These are phyloP conservation scores for Dione vanillae DNA, from an alignment of 2,888 invertebrate genomes.

Conservation along the genomic window DNA sequence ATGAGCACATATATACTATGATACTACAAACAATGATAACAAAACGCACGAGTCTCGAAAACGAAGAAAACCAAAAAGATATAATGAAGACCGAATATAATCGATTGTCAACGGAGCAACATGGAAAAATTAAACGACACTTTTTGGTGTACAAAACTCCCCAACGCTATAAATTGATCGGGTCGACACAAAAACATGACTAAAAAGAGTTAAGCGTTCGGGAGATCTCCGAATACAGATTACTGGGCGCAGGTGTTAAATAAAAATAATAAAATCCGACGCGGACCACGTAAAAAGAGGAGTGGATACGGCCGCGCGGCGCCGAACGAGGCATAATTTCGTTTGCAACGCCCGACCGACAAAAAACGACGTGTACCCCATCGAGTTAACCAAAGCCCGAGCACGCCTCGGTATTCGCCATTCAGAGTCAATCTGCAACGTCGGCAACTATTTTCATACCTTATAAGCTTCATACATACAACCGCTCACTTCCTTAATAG, in stretches of 20 bases:
- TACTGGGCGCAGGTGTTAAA: constrained; percentile 83
- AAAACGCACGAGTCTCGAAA: constrained; percentile 17
- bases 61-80: constrained; percentile 45
- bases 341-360: constrained; percentile 70
- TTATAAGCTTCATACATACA: constrained; percentile 56
- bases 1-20: background rate
- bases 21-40: constrained; percentile 17
- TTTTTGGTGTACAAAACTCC: constrained; percentile 73
- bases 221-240: constrained; percentile 82
- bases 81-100: constrained; percentile 72
- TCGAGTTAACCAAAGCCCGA: constrained; percentile 63
- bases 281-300: constrained; percentile 75
- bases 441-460: constrained; percentile 66
- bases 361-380: constrained; percentile 71
- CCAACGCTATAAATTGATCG: constrained; percentile 74
- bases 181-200: constrained; percentile 68
- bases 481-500: constrained; percentile 55
- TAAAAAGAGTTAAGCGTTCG: constrained; percentile 84
- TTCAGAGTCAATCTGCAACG: constrained; percentile 63
- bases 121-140: constrained; percentile 80
- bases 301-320: constrained; percentile 77
- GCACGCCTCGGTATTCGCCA: constrained; percentile 63
- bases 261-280: constrained; percentile 82
- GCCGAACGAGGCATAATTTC: constrained; percentile 77
- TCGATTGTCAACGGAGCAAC: constrained; percentile 75